Evolutionary conservation across 2,888 invertebrate species (phyloP).

Genomic region (Sabatieria punctata): DNA sequence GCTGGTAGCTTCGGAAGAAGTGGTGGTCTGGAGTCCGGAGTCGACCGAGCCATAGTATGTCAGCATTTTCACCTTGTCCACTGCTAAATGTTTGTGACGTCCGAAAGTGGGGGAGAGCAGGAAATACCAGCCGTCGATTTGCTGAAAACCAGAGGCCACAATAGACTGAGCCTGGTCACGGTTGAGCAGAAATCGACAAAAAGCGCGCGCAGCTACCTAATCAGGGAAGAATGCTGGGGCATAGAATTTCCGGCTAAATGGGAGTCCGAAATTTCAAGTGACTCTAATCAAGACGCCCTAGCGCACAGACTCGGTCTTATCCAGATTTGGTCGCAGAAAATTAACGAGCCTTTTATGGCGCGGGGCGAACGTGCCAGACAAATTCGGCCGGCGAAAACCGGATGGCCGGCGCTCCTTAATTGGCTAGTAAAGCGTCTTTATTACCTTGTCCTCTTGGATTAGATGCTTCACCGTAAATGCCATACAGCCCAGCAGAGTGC

Average conservation of each 20-base stretch:
- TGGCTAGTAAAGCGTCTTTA: background rate
- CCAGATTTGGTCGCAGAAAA: no score
- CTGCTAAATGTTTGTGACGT: slow-evolving; percentile 8
- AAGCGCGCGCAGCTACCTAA: no score
- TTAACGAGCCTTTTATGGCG: no score
- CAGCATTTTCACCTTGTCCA: slow-evolving; percentile 8
- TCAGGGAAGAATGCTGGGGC: no score
- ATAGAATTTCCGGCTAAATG: no score
- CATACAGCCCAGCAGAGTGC: slow-evolving; percentile 8
- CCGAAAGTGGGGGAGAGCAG: slow-evolving; percentile 4
- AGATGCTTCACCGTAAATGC: slow-evolving; percentile 1
- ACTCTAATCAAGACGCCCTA: no score
- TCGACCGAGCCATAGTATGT: slow-evolving; percentile 8
- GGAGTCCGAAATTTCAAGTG: no score
- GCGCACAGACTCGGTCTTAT: no score
- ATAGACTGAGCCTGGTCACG: no score
- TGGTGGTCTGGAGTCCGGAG: background rate
- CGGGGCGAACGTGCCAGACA: no score
- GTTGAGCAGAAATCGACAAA: no score
- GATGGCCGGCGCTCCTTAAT: background rate
- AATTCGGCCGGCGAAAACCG: no score
- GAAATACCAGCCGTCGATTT: slow-evolving; percentile 10
- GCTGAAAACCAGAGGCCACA: background rate
- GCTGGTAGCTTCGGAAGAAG: background rate
- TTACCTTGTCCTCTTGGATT: background rate